Evolutionary conservation across 2,888 invertebrate genomes (phyloP), one percentile per base, ranked within the genome.

Genomic region (Parelbella ahira): DNA sequence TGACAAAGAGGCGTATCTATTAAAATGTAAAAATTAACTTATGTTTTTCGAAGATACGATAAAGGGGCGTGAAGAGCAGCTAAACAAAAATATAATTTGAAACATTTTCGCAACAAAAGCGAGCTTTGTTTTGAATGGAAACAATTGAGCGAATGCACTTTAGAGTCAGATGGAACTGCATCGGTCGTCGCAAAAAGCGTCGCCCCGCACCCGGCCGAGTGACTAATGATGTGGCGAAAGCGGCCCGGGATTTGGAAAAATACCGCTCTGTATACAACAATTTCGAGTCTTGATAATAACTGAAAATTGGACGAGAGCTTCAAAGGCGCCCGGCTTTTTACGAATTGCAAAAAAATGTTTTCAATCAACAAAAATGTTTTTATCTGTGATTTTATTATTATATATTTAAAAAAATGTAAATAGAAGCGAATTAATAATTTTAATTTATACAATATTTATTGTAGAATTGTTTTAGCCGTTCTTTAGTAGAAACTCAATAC

Each of bases 201-300:
- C 66, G 60, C 59, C 63, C 70, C 56, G 58, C 71, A 62, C 63
- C 60, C 53, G 52, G 53, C 60, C 56, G 62, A 60, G 75, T 82
- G 81, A 86, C 67, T 76, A 83, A 83, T 82, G 82, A 81, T 76
- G 60, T 50, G 45, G 49, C 50, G 58, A 61, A 58, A 58, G 56
- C 58, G 56, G 39, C 38, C 51, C 34, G 54, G 69, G 71, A 71
- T 77, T 74, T 66, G 62, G 63, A 73, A 75, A 79, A 76, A 75
- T 75, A 75, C 67, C 64, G 62, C 71, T 57, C 54, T 63, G 65
- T 68, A 76, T 67, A 74, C 73, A 73, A 70, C 70, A 62, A 68
- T 41, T 72, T 70, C 67, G 69, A 75, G 72, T 70, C 71, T 57
- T 53, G 62, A 67, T 73, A 74, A 73, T 71, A 71, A 76, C 71